Conservation (phyloP, 2,113 vertebrate species). For the Amblyopsis rosae region DNA sequence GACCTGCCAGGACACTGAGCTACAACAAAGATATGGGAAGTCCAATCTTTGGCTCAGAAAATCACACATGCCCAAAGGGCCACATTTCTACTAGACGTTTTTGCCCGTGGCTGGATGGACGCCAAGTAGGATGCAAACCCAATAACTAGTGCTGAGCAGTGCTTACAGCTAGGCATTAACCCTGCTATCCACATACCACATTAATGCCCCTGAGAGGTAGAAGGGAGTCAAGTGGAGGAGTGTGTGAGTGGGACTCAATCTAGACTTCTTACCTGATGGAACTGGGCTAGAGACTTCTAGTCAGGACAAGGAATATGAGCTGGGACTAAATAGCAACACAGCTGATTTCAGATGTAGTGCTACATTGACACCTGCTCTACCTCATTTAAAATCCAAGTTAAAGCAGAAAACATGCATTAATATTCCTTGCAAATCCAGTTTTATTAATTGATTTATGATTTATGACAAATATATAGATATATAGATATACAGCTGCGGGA, state of each 20-base stretch:
- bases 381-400: too few relatives aligned
- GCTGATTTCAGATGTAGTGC: too few relatives aligned
- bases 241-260: constrained; percentile 57
- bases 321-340: too few relatives aligned
- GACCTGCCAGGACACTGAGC: constrained; percentile 50
- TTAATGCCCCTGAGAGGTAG: constrained; percentile 63
- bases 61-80: constrained; percentile 58
- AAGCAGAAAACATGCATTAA: too few relatives aligned
- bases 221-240: constrained; percentile 37
- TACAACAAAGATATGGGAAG: constrained; percentile 39
- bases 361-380: too few relatives aligned
- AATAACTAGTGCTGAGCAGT: constrained; percentile 69
- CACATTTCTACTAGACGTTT: constrained; percentile 70
- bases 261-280: constrained; percentile 46
- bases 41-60: constrained; percentile 37
- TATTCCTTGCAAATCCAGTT: too few relatives aligned
- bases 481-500: too few relatives aligned
- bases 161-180: constrained; percentile 77
- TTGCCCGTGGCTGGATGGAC: constrained; percentile 56
- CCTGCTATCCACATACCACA: constrained; percentile 64
- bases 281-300: constrained; percentile 23
- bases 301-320: constrained; percentile 11
- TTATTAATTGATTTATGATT: too few relatives aligned
- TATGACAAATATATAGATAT: too few relatives aligned
- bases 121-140: constrained; percentile 61